A percentile compares a stretch with the other conserved stretches of the same genome.
Conservation (phyloP, 2,888 invertebrate species). For the Amaurobius ferox region DNA sequence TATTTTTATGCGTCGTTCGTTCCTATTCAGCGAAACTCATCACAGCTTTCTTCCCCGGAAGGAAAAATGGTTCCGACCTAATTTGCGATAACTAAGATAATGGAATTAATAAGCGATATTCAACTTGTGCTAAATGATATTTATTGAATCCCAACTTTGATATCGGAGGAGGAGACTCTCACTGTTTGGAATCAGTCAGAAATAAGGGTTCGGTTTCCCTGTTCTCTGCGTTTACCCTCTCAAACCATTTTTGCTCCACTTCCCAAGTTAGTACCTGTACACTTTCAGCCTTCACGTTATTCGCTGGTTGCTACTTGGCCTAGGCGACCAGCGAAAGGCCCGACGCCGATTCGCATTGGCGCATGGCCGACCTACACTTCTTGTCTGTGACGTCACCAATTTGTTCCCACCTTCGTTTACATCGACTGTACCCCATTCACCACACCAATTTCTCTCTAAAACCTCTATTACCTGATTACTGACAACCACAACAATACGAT, state of each 20-base stretch:
- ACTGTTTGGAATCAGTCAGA: slow-evolving; percentile 7
- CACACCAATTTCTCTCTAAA: slow-evolving; percentile 61
- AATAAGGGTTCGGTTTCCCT: slow-evolving; percentile 23
- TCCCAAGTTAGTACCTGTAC: slow-evolving; percentile 61
- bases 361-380: slow-evolving; percentile 70
- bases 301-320: slow-evolving; percentile 69
- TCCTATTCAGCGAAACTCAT: too few relatives aligned
- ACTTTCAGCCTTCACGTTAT: slow-evolving; percentile 69
- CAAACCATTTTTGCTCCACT: slow-evolving; percentile 30
- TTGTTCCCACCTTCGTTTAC: slow-evolving; percentile 71
- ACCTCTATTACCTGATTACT: slow-evolving; percentile 54
- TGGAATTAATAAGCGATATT: neutral
- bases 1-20: too few relatives aligned
- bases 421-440: slow-evolving; percentile 60
- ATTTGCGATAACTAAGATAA: neutral
- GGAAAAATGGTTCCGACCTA: slow-evolving; percentile 14
- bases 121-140: neutral
- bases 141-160: neutral
- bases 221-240: neutral
- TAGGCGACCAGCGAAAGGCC: slow-evolving; percentile 57
- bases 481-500: slow-evolving; percentile 42
- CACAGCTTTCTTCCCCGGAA: slow-evolving; percentile 10
- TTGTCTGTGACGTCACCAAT: slow-evolving; percentile 65
- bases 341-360: slow-evolving; percentile 69
- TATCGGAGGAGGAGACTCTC: neutral